Evolutionary conservation across 2,797 vertebrate species (phyloP).

Genomic region (Eulemur coronatus): DNA sequence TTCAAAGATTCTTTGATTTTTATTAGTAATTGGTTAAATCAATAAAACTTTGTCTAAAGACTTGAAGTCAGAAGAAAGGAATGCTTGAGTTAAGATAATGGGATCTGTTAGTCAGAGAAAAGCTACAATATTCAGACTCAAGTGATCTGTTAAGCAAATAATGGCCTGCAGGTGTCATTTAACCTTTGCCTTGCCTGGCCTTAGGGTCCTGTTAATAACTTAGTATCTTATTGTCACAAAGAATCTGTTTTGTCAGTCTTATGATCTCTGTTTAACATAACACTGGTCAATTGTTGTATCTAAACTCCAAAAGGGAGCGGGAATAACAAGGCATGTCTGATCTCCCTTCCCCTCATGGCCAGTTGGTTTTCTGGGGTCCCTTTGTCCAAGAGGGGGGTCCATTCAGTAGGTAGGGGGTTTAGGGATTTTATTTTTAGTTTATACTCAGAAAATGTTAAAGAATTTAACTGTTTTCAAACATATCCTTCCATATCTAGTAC

Average conservation of each 20-base stretch:
- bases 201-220: background rate
- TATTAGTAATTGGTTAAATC: background rate
- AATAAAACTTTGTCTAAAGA: background rate
- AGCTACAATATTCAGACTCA: background rate
- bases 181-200: background rate
- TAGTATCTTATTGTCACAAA: background rate
- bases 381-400: background rate
- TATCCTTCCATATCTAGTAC: background rate
- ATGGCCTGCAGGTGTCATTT: background rate
- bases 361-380: background rate
- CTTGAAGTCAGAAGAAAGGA: background rate
- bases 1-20: background rate
- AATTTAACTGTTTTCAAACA: conserved; percentile 1
- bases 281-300: background rate
- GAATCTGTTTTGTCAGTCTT: background rate
- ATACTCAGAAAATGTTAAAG: background rate
- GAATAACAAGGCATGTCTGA: background rate
- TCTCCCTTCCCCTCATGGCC: background rate
- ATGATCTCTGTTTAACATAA: background rate
- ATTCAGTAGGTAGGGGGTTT: background rate
- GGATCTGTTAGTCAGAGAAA: background rate
- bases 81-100: background rate
- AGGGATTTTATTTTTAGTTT: background rate
- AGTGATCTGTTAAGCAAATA: background rate
- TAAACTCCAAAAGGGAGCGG: background rate